A percentile compares a stretch with the other conserved stretches of the same genome.
These are phyloP conservation scores for Callithrix jacchus DNA, from an alignment of 2,113 vertebrate species.

Conservation along the genomic window DNA sequence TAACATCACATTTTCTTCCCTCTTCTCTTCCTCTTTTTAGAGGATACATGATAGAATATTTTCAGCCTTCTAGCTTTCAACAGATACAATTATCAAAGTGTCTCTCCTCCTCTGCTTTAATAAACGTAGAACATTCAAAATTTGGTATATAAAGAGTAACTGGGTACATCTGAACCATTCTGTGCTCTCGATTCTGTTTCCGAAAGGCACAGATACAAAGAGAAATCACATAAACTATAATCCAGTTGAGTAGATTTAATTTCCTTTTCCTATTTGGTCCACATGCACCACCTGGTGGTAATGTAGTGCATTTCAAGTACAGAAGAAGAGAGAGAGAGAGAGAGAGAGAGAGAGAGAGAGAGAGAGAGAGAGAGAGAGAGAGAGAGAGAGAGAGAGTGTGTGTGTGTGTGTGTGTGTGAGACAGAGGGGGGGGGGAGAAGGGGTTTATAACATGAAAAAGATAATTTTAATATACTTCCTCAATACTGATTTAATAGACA, in stretches of 20 bases:
- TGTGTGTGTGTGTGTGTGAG: too few species aligned
- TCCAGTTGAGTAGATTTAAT: neutral
- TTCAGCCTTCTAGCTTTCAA: neutral
- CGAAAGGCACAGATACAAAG: neutral
- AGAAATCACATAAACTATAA: neutral
- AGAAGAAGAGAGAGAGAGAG: too few species aligned
- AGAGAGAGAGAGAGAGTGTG: too few species aligned
- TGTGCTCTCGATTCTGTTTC: neutral
- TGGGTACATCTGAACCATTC: neutral
- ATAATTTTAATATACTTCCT: neutral
- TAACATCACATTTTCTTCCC: neutral
- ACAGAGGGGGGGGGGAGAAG: too few species aligned
- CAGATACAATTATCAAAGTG: neutral
- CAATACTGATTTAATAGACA: constrained; percentile 38
- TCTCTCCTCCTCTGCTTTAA: neutral
- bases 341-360: too few species aligned
- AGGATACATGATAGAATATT: neutral
- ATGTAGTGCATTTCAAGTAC: constrained; percentile 38
- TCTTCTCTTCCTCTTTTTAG: neutral
- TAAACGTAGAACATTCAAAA: neutral
- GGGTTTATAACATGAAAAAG: neutral
- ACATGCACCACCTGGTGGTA: constrained; percentile 77
- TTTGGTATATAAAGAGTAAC: neutral
- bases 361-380: neutral
- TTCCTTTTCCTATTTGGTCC: constrained; percentile 67